Base-by-base conservation (phyloP, 2,113 vertebrate genomes). In the Theristicus caerulescens region DNA sequence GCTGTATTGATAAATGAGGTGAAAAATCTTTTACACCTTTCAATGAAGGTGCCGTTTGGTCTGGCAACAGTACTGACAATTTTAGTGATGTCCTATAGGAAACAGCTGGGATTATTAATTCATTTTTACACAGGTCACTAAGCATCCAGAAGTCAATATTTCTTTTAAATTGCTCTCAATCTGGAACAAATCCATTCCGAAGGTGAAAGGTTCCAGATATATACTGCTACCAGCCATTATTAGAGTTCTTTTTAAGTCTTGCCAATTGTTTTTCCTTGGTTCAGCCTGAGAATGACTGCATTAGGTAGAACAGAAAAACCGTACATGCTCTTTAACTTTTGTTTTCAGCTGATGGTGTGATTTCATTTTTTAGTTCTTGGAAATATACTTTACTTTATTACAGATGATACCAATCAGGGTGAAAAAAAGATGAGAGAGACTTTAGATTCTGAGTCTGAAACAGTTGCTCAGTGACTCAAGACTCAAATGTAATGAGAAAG, bases 151-250 rank as follows among this genome's bases (percentile, higher is more conserved):
- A 97, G 89, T 95, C 95, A 94, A 77, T 97, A 95, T 95, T 93
- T 96, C 93, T 97, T 97, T 95, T 87, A 95, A 97, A 96, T 95
- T 69, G 93, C 94, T 96, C 89, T 89, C 81, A 85, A 46, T 92
- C 84, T 95, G 94, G 84, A 87, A 82, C 49, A 87, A 90, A 97
- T 95, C 86, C 89, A 87, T 95, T 95, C 76, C 77, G 74, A 90
- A 96, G 91, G 97, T 94, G 95, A 97, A 95, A 95, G 94, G 96
- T 94, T 94, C 49, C 89, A 94, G 58, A 80, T 88, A 85, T 93
- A 93, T 88, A 85, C 66, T 88, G 70, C 91, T 95, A 87, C 70
- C 3, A 31, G 71, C 79, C 62, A 76, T 87, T 93, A 93, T 58
- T 70, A 79, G 62, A 85, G 87, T 88, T 51, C 74, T 91, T 91